Evolutionary conservation across 2,888 invertebrate genomes (phyloP).

Genomic region (Drosophila pseudotalamancana): DNA sequence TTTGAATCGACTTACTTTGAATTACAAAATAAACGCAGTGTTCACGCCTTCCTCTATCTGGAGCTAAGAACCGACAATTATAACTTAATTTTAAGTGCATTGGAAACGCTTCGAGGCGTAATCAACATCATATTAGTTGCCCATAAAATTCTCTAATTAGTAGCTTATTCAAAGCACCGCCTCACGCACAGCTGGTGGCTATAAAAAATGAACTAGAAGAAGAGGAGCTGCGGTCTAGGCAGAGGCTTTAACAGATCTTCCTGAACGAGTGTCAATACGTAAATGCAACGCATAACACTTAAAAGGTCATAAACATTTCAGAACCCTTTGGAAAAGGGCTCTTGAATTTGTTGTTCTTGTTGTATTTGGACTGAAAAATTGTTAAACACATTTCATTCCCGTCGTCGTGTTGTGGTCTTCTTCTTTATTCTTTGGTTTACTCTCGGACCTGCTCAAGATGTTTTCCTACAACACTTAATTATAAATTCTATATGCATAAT

Average conservation of each 20-base stretch:
- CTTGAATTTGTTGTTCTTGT: slow-evolving; percentile 2
- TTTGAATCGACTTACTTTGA: background rate
- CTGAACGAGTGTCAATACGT: slow-evolving; percentile 50
- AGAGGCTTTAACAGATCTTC: slow-evolving; percentile 7
- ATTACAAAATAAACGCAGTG: background rate
- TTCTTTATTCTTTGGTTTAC: background rate
- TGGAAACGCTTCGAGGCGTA: slow-evolving; percentile 50
- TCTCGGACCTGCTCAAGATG: slow-evolving; percentile 9
- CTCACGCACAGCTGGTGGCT: slow-evolving; percentile 54
- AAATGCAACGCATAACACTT: slow-evolving; percentile 65
- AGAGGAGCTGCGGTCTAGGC: background rate
- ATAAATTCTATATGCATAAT: slow-evolving; percentile 69
- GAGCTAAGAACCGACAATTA: slow-evolving; percentile 49
- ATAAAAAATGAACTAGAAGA: slow-evolving; percentile 26
- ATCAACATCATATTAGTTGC: slow-evolving; percentile 68
- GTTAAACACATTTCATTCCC: slow-evolving; percentile 44
- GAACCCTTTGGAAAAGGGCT: slow-evolving; percentile 38
- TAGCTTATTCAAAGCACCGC: slow-evolving; percentile 62
- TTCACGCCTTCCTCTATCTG: slow-evolving; percentile 5
- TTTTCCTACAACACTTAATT: slow-evolving; percentile 45
- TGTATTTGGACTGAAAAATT: slow-evolving; percentile 21
- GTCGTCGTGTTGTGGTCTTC: slow-evolving; percentile 22
- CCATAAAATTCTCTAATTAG: slow-evolving; percentile 73
- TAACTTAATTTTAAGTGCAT: slow-evolving; percentile 58
- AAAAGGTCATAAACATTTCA: slow-evolving; percentile 63